Percentiles rank a stretch among this genome's conserved stretches.
These are phyloP conservation scores for Sebastes cheni DNA, from an alignment of 2,797 vertebrate species.

Conservation along the genomic window DNA sequence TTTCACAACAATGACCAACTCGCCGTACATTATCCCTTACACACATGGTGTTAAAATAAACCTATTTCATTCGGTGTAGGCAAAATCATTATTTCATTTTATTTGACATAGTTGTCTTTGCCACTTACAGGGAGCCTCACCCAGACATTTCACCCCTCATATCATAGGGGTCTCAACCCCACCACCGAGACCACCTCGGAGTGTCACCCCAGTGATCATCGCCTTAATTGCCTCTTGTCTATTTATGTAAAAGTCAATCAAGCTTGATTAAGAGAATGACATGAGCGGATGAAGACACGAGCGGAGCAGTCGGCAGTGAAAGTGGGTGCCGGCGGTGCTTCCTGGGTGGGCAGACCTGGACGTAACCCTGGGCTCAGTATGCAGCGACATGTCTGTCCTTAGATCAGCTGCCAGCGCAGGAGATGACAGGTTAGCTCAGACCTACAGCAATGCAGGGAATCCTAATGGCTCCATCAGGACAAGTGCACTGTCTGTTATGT, in stretches of 20 bases:
- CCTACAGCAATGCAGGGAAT: slow-evolving; percentile 66
- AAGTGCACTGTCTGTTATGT: slow-evolving; percentile 38
- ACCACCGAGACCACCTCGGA: slow-evolving; percentile 27
- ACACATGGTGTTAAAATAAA: neutral
- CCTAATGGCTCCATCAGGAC: slow-evolving; percentile 66
- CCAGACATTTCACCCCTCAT: slow-evolving; percentile 21
- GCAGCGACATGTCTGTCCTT: slow-evolving; percentile 50
- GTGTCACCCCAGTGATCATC: neutral
- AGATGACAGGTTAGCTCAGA: slow-evolving; percentile 63
- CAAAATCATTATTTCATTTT: neutral
- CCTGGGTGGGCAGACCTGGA: slow-evolving; percentile 58
- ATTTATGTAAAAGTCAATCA: slow-evolving; percentile 34
- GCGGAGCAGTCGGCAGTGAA: neutral
- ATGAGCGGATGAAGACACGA: slow-evolving; percentile 20
- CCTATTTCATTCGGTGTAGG: neutral
- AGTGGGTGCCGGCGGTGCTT: slow-evolving; percentile 26
- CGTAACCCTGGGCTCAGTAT: slow-evolving; percentile 40
- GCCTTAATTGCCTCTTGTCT: neutral
- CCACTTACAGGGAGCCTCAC: neutral
- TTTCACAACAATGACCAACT: no score
- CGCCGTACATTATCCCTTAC: no score
- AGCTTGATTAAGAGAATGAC: slow-evolving; percentile 21
- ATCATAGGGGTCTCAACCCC: slow-evolving; percentile 8
- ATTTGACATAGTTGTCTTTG: slow-evolving; percentile 14
- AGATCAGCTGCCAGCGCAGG: slow-evolving; percentile 54